Conservation (phyloP, 1,140 invertebrate species). For the Brachionus koreanus region DNA sequence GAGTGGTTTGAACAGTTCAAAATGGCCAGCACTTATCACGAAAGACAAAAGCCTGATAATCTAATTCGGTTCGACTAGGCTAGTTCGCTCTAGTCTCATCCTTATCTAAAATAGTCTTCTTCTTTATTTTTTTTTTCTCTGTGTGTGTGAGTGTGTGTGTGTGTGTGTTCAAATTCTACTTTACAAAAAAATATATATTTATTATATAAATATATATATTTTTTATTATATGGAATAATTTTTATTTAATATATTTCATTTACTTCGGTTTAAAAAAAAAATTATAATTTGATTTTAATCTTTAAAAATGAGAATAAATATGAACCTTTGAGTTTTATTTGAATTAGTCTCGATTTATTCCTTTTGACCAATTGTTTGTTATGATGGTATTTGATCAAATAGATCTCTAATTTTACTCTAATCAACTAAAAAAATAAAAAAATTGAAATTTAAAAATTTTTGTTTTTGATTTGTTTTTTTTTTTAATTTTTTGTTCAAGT, state of each 20-base stretch:
- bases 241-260: background rate
- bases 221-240: background rate
- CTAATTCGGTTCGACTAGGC: slow-evolving; percentile 19
- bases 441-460: background rate
- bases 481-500: no score
- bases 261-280: background rate
- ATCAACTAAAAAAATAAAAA: background rate
- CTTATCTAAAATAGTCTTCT: background rate
- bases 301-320: background rate
- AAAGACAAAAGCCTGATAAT: slow-evolving; percentile 44
- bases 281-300: background rate
- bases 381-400: background rate
- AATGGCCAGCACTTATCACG: slow-evolving; percentile 6
- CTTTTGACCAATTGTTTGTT: background rate
- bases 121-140: background rate
- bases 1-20: slow-evolving; percentile 36
- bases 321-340: background rate
- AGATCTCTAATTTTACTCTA: background rate
- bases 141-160: background rate
- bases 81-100: background rate
- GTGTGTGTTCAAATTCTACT: background rate
- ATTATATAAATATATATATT: no score
- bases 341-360: background rate
- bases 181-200: background rate
- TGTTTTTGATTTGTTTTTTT: no score